Base-by-base conservation (phyloP, 2,888 invertebrate genomes). In the Melanchra persicariae region DNA sequence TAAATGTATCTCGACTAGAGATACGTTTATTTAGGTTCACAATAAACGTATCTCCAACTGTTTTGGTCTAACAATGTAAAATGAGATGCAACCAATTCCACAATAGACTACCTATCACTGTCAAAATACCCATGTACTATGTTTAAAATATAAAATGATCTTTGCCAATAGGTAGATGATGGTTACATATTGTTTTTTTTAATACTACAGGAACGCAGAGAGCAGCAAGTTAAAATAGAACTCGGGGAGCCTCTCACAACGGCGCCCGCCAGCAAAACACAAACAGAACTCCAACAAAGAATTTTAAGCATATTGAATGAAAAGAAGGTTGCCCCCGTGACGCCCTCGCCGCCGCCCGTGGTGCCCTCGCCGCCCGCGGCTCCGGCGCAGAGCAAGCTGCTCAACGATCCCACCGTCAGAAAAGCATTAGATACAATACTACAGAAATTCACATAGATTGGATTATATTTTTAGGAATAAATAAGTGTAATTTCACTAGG, bases 281-380 rank as follows among this genome's bases (percentile, higher is more conserved):
- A 98, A 90, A 97, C 96, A 0, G 98, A 98, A 82, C 93, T 98
- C 0, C 98, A 98, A 87, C 97, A 97, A 85, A 96, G 98, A 81
- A 98, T 98, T 83, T 93, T 98, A 82, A 98, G 97, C 90, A 98
- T 98, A 81, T 92, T 98, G 74, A 98, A 98, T 88, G 98, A 98
- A 84, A 97, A 96, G 91, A 96, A 96, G 81, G 93, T 93, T 1
- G 40, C 87, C 0, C 71, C 83, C 4, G 82, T 87, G 2, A 79
- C 78, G 51, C 88, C 88, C 0, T 61, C 57, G 26, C 72, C 87
- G 66, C 90, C 81, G 43, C 84, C 87, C 0, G 88, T 90, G 0
- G 81, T 92, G 0, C 89, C 92, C 19, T 77, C 87, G 26, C 83
- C 89, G n/a, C 68, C 85, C 5, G 80, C 90, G 2, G 88, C 89